Base-by-base conservation (phyloP, 2,888 invertebrate species). In the Eulithis testata region DNA sequence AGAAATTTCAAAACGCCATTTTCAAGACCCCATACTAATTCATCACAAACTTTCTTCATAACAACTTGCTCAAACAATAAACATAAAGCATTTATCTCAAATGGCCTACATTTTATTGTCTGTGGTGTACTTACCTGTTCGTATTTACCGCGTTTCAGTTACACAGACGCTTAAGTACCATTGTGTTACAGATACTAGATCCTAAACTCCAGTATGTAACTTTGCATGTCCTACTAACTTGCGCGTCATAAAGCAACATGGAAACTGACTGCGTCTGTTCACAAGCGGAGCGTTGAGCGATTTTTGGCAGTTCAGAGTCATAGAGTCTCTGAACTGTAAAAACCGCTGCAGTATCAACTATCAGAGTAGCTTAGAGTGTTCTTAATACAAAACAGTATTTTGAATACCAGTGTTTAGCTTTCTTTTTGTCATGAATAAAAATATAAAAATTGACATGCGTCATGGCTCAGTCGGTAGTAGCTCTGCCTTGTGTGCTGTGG, bases 241-340 rank as follows among this genome's bases (percentile, higher is more conserved):
- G 59, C 61, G 62, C 61, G 49, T 52, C 64, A 68, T 71, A 71
- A 71, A 67, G 68, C 68, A 68, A 66, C 63, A 52, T 65, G 58
- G 37, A 45, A 43, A 50, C 31, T 50, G 43, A 31, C 31, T 36
- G 27, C 2, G 14, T 6, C 11, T 43, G 12, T 21, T 14, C 2
- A 59, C 8, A 50, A 60, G 52, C 58, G 40, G 40, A 55, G 62
- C 58, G 62, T 31, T 31, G 31, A 4, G 4, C 4, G 6, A 3
- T 31, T 31, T 31, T 31, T 31, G 1, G 6, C 3, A 31, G n/a
- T n/a, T n/a, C n/a, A n/a, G n/a, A n/a, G 31, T 31, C 5, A 0
- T 31, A 31, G 31, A 31, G n/a, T n/a, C n/a, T n/a, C n/a, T n/a
- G n/a, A n/a, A n/a, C n/a, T n/a, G n/a, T n/a, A n/a, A n/a, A n/a